Percentiles rank a stretch among this genome's conserved stretches.
Conservation (phyloP, 2,888 invertebrate genomes). For the Lissocephala sabroskyi region DNA sequence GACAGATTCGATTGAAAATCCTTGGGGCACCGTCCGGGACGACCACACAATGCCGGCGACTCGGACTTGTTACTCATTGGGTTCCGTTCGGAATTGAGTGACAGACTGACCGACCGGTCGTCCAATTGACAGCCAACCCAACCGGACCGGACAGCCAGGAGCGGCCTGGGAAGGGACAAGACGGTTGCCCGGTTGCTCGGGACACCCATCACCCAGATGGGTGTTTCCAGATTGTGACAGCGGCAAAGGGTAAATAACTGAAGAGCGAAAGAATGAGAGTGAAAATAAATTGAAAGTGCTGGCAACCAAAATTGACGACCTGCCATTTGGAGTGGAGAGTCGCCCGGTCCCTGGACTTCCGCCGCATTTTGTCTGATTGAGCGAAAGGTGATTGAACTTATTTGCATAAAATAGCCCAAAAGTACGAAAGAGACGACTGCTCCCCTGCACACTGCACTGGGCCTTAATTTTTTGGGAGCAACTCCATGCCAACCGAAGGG, state of each 20-base stretch:
- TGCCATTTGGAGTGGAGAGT: slow-evolving; percentile 18
- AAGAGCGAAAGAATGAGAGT: slow-evolving; percentile 8
- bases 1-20: slow-evolving; percentile 70
- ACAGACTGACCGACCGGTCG: slow-evolving; percentile 38
- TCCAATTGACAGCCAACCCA: slow-evolving; percentile 41
- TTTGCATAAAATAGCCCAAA: slow-evolving; percentile 56
- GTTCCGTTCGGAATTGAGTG: slow-evolving; percentile 37
- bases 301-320: slow-evolving; percentile 51
- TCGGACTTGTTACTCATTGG: slow-evolving; percentile 7
- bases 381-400: slow-evolving; percentile 57
- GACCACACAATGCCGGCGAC: slow-evolving; percentile 17
- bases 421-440: too few relatives aligned
- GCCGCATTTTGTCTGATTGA: slow-evolving; percentile 45
- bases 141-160: slow-evolving; percentile 21
- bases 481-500: neutral
- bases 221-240: slow-evolving; percentile 60
- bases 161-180: slow-evolving; percentile 9
- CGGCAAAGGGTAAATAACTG: slow-evolving; percentile 54
- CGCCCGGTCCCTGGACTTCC: slow-evolving; percentile 18
- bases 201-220: slow-evolving; percentile 43
- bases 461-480: slow-evolving; percentile 45
- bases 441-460: slow-evolving; percentile 11
- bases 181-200: slow-evolving; percentile 19
- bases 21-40: slow-evolving; percentile 45
- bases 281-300: slow-evolving; percentile 61